These are phyloP conservation scores for Smittia sp. DNA, from an alignment of 2,888 invertebrate species.

Conservation along the genomic window DNA sequence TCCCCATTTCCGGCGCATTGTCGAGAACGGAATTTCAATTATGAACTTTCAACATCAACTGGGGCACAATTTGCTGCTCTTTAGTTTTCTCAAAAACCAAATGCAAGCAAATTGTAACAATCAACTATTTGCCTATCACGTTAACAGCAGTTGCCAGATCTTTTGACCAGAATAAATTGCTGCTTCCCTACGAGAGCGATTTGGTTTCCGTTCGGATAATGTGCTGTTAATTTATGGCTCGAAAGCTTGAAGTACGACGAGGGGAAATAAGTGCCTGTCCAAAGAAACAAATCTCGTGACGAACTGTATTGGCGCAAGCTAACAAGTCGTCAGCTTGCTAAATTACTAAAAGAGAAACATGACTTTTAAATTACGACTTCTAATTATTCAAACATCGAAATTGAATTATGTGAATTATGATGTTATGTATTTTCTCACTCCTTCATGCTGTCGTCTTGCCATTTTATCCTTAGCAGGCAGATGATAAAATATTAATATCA, in stretches of 20 bases:
- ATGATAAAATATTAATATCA: neutral
- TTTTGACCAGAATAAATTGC: constrained; percentile 14
- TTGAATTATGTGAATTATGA: constrained; percentile 32
- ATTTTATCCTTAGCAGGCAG: neutral
- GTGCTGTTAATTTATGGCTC: neutral
- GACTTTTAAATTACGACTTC: neutral
- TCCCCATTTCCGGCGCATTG: too few relatives aligned
- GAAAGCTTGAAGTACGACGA: neutral
- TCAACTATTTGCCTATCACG: too few relatives aligned
- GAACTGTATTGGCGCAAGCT: neutral
- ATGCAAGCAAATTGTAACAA: neutral
- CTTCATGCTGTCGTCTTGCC: neutral
- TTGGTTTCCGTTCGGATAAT: neutral
- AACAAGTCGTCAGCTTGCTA: neutral
- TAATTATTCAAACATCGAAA: constrained; percentile 5
- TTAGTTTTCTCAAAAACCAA: too few relatives aligned
- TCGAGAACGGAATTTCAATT: constrained; percentile 33
- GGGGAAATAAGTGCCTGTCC: neutral
- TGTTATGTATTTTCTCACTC: constrained; percentile 18
- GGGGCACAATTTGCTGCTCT: too few relatives aligned
- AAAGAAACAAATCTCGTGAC: neutral
- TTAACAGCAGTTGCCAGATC: neutral
- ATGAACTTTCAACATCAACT: neutral
- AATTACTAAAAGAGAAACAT: neutral
- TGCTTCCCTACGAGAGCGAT: constrained; percentile 21